Evolutionary conservation across 2,113 vertebrate genomes (phyloP), one percentile per base, ranked within the genome.

Genomic region (Eupsittula cactorum): DNA sequence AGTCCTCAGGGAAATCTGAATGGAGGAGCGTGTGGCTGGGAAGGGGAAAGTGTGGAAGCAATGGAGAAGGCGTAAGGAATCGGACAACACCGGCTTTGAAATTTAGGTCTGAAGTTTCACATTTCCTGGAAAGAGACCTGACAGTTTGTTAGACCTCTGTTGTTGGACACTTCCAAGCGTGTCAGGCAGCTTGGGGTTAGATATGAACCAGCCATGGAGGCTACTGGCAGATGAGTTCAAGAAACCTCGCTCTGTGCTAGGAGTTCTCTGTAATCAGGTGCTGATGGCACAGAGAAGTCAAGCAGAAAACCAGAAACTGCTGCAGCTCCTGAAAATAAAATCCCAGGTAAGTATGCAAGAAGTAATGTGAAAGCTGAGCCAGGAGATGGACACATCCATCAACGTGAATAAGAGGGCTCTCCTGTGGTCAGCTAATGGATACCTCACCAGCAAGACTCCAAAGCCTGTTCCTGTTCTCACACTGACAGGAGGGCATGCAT

Each of bases 241-340:
- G 37, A 78, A 35, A n/a, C 47, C 63, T 33, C 13, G 16, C 35
- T 64, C 6, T 31, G 14, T 37, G 37, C 3, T 37, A 55, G 17
- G 49, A 53, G 11, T 79, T 87, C 31, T 23, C 35, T 64, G 7
- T 21, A 65, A 25, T 13, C n/a, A 60, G 39, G 23, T 64, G 28
- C 19, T 70, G 50, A 55, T 8, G 2, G 33, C 33, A 50, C 15
- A 55, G 60, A 33, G 55, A 53, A 84, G 50, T 42, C 4, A 2
- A 94, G 20, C 82, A 90, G 31, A 80, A 82, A 81, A 83, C 11
- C 47, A 33, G 41, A 88, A 94, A 41, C 44, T 69, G 20, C 7
- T 75, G 42, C n/a, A 67, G 8, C 24, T 83, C 10, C 37, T n/a
- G 24, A n/a, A 71, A 90, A 50, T 10, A 68, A n/a, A 85, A 65